phyloP scores from a whole-genome alignment of 2,797 vertebrate species.

The Myripristis murdjan region DNA sequence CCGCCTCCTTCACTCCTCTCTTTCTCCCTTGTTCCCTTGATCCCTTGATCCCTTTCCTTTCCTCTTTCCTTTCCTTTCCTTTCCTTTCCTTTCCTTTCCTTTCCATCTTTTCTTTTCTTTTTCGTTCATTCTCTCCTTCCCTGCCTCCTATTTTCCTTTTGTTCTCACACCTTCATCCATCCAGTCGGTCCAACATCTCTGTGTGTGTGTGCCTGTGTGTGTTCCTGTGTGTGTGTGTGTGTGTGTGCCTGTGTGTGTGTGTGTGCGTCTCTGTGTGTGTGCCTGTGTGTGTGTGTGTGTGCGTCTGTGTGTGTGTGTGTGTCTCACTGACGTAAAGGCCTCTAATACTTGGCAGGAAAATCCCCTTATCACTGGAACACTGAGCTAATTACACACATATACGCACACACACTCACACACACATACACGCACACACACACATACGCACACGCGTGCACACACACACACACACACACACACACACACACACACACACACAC shows the following conservation, averaged over 20 bases:
- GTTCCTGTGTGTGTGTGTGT: too few relatives aligned
- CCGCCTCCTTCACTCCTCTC: background rate
- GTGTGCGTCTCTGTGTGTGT: slow-evolving; percentile 10
- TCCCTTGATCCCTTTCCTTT: background rate
- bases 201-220: slow-evolving; percentile 10
- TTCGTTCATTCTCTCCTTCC: slow-evolving; percentile 1
- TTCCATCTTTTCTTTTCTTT: background rate
- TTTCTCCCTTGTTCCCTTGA: background rate
- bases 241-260: too few relatives aligned
- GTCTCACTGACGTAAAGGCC: background rate
- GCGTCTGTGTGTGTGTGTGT: background rate
- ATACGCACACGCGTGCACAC: too few relatives aligned
- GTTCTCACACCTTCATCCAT: background rate
- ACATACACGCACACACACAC: too few relatives aligned
- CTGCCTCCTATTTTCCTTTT: slow-evolving; percentile 20
- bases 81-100: background rate
- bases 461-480: too few relatives aligned
- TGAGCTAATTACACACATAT: slow-evolving; percentile 93
- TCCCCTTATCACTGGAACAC: slow-evolving; percentile 85
- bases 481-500: too few relatives aligned
- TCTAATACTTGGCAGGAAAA: slow-evolving; percentile 1
- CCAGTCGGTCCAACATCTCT: background rate
- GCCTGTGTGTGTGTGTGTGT: slow-evolving; percentile 9
- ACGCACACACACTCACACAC: slow-evolving; percentile 94
- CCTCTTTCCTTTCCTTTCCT: background rate